These are phyloP conservation scores for Ictidomys tridecemlineatus DNA, from an alignment of 2,113 vertebrate genomes.

Conservation along the genomic window DNA sequence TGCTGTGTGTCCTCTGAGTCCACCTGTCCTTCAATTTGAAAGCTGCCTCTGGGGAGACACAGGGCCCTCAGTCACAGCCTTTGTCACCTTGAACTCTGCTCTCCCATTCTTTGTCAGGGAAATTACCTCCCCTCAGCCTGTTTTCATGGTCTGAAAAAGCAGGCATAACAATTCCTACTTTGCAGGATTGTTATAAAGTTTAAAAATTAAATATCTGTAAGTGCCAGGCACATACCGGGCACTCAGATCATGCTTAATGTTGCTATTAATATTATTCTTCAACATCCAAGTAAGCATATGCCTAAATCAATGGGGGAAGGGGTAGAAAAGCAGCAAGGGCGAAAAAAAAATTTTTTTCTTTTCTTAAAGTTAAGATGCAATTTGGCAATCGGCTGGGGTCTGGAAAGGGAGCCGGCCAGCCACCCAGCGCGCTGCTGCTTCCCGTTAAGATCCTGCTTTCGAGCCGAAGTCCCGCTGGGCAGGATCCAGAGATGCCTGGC, in stretches of 20 bases:
- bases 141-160: conserved; percentile 42
- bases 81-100: neutral
- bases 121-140: neutral
- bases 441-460: conserved; percentile 25
- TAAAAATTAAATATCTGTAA: conserved; percentile 49
- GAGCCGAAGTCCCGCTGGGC: conserved; percentile 50
- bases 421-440: conserved; percentile 53
- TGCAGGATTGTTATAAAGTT: neutral
- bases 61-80: accelerated
- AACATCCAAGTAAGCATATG: conserved; percentile 28
- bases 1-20: neutral
- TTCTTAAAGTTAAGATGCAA: conserved; percentile 61
- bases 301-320: neutral
- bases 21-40: neutral
- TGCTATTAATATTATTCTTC: conserved; percentile 10
- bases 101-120: neutral
- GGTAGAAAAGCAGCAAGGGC: neutral
- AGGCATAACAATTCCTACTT: conserved; percentile 13
- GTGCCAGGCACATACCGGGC: conserved; percentile 12
- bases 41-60: neutral
- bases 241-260: neutral
- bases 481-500: conserved; percentile 38
- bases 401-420: conserved; percentile 66
- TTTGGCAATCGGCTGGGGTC: conserved; percentile 66
- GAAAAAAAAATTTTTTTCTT: neutral